A percentile compares a stretch with the other conserved stretches of the same genome.
phyloP scores from a whole-genome alignment of 2,113 vertebrate species.

The Pseudonaja textilis region DNA sequence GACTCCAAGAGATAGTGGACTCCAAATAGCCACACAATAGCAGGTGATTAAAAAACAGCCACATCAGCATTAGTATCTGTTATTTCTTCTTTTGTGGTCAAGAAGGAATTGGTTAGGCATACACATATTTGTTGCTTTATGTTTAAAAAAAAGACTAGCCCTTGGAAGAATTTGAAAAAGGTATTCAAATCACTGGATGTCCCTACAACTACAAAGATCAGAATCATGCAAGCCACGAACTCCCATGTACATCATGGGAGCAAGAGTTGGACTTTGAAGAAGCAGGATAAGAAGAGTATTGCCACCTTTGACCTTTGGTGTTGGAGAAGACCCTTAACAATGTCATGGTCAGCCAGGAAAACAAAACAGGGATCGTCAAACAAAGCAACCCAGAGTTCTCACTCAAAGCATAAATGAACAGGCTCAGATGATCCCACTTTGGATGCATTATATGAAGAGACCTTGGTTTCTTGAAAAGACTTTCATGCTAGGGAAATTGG shows the following conservation, averaged over 20 bases:
- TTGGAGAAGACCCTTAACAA: neutral
- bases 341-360: neutral
- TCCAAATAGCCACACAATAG: neutral
- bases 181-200: neutral
- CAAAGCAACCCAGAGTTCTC: neutral
- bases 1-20: neutral
- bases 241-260: neutral
- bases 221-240: neutral
- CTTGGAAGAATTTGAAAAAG: neutral
- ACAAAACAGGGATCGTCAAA: neutral
- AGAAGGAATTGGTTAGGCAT: neutral
- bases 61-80: neutral
- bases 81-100: neutral
- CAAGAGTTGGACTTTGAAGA: neutral
- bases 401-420: neutral
- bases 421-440: neutral
- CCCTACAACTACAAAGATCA: neutral
- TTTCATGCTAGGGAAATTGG: neutral
- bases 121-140: neutral
- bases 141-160: neutral
- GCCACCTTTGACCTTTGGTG: neutral
- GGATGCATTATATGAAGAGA: neutral
- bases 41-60: neutral
- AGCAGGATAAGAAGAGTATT: neutral
- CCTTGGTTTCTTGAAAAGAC: neutral